A percentile compares a stretch with the other conserved stretches of the same genome.
Evolutionary conservation across 2,888 invertebrate genomes (phyloP).

Genomic region (Beris morrisii): DNA sequence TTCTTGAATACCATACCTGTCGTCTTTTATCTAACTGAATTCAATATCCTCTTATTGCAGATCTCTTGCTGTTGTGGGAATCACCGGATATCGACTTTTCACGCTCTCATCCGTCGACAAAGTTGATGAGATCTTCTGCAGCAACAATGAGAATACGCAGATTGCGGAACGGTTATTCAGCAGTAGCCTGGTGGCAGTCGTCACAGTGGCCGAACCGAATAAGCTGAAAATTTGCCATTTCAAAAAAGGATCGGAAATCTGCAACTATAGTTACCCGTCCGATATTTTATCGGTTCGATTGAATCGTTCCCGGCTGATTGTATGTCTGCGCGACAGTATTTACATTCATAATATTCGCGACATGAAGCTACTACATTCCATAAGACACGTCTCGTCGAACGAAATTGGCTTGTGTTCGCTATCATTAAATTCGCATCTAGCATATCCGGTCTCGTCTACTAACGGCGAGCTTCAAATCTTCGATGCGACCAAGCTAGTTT

Average conservation of each 20-base stretch:
- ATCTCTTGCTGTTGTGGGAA: slow-evolving; percentile 51
- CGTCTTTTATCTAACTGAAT: neutral
- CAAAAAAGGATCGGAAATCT: slow-evolving; percentile 56
- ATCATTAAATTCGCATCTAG: slow-evolving; percentile 53
- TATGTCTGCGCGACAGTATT: slow-evolving; percentile 51
- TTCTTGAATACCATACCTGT: too few species aligned
- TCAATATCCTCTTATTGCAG: slow-evolving; percentile 42
- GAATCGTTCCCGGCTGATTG: slow-evolving; percentile 54
- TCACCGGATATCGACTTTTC: slow-evolving; percentile 51
- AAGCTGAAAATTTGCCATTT: slow-evolving; percentile 55
- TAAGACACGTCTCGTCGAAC: slow-evolving; percentile 52
- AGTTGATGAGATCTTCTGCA: slow-evolving; percentile 54
- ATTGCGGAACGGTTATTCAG: slow-evolving; percentile 55
- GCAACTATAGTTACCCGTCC: slow-evolving; percentile 55
- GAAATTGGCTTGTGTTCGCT: slow-evolving; percentile 52
- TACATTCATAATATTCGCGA: slow-evolving; percentile 56
- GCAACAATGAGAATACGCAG: slow-evolving; percentile 52
- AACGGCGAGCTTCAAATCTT: slow-evolving; percentile 54
- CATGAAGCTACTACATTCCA: slow-evolving; percentile 55
- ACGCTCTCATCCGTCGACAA: slow-evolving; percentile 51
- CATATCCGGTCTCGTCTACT: slow-evolving; percentile 49
- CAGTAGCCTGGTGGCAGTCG: slow-evolving; percentile 54
- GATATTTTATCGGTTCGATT: slow-evolving; percentile 53
- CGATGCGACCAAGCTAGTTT: slow-evolving; percentile 50
- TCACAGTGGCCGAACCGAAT: slow-evolving; percentile 53